A percentile compares a stretch with the other conserved stretches of the same genome.
Conservation (phyloP, 1,140 invertebrate species). For the Trichonephila clavipes region DNA sequence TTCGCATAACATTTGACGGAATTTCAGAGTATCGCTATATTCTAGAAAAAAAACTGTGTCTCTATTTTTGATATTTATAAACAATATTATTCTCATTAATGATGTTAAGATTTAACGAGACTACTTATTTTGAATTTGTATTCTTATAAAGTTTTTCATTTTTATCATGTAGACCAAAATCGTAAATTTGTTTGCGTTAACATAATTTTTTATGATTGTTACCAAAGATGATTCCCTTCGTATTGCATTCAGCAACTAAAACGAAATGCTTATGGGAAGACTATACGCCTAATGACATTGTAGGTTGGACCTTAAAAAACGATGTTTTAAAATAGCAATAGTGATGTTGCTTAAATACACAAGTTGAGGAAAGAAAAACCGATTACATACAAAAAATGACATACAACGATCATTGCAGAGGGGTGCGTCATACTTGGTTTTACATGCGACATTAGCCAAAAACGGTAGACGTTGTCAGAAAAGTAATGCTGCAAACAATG, state of each 20-base stretch:
- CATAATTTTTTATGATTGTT: too few species aligned
- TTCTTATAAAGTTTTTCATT: too few species aligned
- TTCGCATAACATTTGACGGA: too few species aligned
- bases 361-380: not conserved
- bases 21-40: too few species aligned
- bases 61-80: too few species aligned
- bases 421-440: not conserved
- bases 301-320: not conserved
- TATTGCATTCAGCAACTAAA: not conserved
- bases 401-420: not conserved
- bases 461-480: not conserved
- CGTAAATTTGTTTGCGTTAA: too few species aligned
- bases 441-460: not conserved
- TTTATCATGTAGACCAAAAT: too few species aligned
- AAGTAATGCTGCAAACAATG: conserved; percentile 12
- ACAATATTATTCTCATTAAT: too few species aligned
- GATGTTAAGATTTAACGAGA: too few species aligned
- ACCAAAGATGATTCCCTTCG: not conserved
- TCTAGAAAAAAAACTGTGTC: too few species aligned
- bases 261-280: not conserved
- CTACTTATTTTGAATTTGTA: too few species aligned
- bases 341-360: not conserved
- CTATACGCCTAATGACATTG: not conserved
- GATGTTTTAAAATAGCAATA: not conserved
- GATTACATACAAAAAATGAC: not conserved